Conservation (phyloP, 1,140 invertebrate genomes). For the Drosophila sulfurigaster region DNA sequence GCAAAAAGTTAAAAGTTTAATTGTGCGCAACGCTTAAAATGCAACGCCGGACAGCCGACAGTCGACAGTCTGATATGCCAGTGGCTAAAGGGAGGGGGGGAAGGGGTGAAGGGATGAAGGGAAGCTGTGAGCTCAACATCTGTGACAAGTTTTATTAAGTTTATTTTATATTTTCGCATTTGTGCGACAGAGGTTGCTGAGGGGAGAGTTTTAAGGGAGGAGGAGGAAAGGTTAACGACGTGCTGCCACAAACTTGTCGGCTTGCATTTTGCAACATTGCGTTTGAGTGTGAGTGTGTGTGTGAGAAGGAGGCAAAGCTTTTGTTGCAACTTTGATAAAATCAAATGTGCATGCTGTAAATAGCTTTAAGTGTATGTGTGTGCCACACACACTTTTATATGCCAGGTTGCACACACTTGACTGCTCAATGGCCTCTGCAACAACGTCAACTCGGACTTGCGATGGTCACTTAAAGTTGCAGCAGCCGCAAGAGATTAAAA, state of each 20-base stretch:
- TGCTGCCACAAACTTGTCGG: slow-evolving; percentile 63
- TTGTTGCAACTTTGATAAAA: slow-evolving; percentile 56
- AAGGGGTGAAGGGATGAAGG: not conserved
- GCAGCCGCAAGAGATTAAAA: slow-evolving; percentile 8
- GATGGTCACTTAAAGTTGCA: slow-evolving; percentile 38
- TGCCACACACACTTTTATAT: slow-evolving; percentile 63
- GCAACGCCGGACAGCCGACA: slow-evolving; percentile 30
- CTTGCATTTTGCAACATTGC: slow-evolving; percentile 12
- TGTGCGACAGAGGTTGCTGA: not conserved
- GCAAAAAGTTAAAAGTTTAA: slow-evolving; percentile 83
- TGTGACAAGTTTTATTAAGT: slow-evolving; percentile 83
- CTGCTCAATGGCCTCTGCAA: slow-evolving; percentile 73
- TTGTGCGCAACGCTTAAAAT: slow-evolving; percentile 76
- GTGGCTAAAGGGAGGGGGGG: slow-evolving; percentile 1
- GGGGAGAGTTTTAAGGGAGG: not conserved
- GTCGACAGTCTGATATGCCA: not conserved
- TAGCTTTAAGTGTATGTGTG: slow-evolving; percentile 6
- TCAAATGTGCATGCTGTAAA: slow-evolving; percentile 48
- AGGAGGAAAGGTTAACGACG: slow-evolving; percentile 38
- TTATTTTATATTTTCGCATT: slow-evolving; percentile 73
- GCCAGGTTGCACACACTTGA: slow-evolving; percentile 76
- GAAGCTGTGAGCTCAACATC: slow-evolving; percentile 56
- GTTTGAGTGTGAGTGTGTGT: not conserved
- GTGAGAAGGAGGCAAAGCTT: not conserved
- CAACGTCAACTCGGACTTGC: slow-evolving; percentile 13